A percentile compares a stretch with the other conserved stretches of the same genome.
Conservation (phyloP, 2,113 vertebrate species). For the Bettongia penicillata region DNA sequence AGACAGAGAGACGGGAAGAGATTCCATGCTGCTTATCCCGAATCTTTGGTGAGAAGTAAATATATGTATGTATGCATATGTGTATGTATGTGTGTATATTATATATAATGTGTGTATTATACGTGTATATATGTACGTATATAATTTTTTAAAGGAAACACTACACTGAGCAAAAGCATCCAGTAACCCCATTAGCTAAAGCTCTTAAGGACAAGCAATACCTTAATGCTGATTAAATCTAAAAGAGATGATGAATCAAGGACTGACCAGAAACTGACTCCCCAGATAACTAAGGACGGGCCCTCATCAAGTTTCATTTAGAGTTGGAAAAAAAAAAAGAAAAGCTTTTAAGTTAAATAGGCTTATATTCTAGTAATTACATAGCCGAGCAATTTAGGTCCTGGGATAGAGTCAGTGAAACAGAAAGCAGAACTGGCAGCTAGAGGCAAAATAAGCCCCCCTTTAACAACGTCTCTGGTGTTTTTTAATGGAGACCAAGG, state of each 20-base stretch:
- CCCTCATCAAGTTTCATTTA: slow-evolving; percentile 98
- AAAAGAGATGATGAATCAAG: slow-evolving; percentile 96
- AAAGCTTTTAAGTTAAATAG: slow-evolving; percentile 96
- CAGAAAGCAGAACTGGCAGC: slow-evolving; percentile 88
- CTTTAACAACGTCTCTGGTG: slow-evolving; percentile 85
- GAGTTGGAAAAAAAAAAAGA: slow-evolving; percentile 81
- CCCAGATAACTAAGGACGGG: slow-evolving; percentile 93
- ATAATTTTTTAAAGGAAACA: slow-evolving; percentile 81
- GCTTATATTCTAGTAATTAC: slow-evolving; percentile 96
- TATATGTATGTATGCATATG: not conserved
- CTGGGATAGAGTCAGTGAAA: slow-evolving; percentile 90
- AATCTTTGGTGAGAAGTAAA: slow-evolving; percentile 92
- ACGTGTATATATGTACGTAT: not conserved
- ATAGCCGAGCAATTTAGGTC: slow-evolving; percentile 93
- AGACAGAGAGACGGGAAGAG: slow-evolving; percentile 75
- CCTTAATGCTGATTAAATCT: slow-evolving; percentile 98
- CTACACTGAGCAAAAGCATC: slow-evolving; percentile 92
- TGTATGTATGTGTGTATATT: not conserved
- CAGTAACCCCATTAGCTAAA: slow-evolving; percentile 98
- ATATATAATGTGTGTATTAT: slow-evolving; percentile 70
- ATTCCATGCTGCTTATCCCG: slow-evolving; percentile 87
- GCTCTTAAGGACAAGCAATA: slow-evolving; percentile 98
- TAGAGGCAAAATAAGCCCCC: slow-evolving; percentile 87
- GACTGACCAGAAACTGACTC: slow-evolving; percentile 96
- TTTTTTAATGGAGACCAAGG: slow-evolving; percentile 88